A percentile compares a stretch with the other conserved stretches of the same genome.
Evolutionary conservation across 2,797 vertebrate genomes (phyloP).

Genomic region (Macrochelys suwanniensis): DNA sequence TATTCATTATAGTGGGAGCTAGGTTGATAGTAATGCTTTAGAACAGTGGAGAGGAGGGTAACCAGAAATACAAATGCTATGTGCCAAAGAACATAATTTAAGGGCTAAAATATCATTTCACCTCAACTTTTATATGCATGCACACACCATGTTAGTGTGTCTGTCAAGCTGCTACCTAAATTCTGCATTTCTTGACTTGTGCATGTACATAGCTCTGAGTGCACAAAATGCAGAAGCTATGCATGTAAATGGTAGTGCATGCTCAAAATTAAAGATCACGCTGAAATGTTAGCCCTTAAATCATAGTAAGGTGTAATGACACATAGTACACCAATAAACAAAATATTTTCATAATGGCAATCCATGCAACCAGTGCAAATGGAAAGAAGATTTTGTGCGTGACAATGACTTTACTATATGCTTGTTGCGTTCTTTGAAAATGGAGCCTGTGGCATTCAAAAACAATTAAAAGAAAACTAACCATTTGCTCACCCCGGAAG

Average conservation of each 20-base stretch:
- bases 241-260: background rate
- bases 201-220: background rate
- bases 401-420: background rate
- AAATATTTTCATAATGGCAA: background rate
- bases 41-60: background rate
- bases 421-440: background rate
- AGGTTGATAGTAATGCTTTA: background rate
- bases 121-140: background rate
- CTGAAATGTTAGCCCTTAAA: background rate
- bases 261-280: background rate
- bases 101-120: background rate
- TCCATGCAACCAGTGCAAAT: background rate
- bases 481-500: background rate
- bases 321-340: background rate
- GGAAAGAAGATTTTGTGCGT: background rate
- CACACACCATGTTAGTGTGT: background rate
- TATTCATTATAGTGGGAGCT: background rate
- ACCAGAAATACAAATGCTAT: background rate
- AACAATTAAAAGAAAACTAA: background rate
- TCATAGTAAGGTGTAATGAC: background rate
- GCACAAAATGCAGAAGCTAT: background rate
- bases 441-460: background rate
- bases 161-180: background rate
- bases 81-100: background rate
- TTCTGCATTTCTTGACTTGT: background rate